Evolutionary conservation across 2,113 vertebrate species (phyloP).

Genomic region (Cottus gobio): DNA sequence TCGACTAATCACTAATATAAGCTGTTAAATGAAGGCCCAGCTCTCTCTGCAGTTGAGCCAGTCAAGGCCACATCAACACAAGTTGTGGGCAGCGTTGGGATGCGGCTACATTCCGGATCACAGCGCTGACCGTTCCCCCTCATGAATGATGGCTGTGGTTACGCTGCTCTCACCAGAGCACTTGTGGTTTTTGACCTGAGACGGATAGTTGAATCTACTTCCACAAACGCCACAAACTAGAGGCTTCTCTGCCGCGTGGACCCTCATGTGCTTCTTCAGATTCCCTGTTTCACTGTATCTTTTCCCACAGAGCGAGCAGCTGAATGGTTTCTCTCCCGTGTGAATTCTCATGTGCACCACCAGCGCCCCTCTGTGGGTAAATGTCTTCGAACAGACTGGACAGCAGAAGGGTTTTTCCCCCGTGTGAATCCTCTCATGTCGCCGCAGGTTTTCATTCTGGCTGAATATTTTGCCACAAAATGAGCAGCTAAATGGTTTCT

Average conservation of each 20-base stretch:
- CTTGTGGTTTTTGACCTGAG: background rate
- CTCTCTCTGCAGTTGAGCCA: too few relatives aligned
- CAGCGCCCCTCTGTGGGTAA: background rate
- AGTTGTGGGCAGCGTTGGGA: background rate
- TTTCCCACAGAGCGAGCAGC: background rate
- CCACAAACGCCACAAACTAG: background rate
- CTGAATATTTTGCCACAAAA: background rate
- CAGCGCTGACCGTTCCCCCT: background rate
- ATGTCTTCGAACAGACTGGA: background rate
- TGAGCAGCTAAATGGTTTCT: constrained; percentile 7
- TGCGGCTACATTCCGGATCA: background rate
- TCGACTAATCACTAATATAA: too few relatives aligned
- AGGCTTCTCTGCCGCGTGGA: background rate
- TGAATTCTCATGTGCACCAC: background rate
- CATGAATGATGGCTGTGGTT: background rate
- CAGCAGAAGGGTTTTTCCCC: constrained; percentile 1
- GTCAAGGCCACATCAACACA: background rate
- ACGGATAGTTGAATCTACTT: background rate
- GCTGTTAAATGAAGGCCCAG: too few relatives aligned
- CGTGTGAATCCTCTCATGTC: background rate
- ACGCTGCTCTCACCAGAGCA: background rate
- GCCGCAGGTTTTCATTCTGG: background rate
- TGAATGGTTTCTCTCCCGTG: background rate
- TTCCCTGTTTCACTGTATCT: background rate
- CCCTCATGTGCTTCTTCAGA: background rate